These are phyloP conservation scores for Bicyclus anynana DNA, from an alignment of 1,140 invertebrate genomes.

Conservation along the genomic window DNA sequence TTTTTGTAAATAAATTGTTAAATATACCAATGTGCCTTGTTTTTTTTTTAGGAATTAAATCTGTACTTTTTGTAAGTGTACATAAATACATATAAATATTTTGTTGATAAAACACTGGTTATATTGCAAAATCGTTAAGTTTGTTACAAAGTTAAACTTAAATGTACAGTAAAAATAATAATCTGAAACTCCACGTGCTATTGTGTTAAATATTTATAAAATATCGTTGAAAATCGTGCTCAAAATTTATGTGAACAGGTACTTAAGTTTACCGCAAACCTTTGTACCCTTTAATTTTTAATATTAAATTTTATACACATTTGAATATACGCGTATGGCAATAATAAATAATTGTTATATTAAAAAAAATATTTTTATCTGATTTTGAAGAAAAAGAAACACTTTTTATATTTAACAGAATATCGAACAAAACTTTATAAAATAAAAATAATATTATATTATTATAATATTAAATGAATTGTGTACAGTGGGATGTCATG, in stretches of 20 bases:
- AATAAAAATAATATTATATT: constrained; percentile 4
- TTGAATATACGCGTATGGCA: not conserved
- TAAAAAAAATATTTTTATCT: not conserved
- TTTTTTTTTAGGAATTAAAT: constrained; percentile 1
- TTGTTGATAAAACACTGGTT: constrained; percentile 6
- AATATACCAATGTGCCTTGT: constrained; percentile 42
- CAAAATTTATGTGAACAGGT: constrained; percentile 4
- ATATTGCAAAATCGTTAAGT: constrained; percentile 7
- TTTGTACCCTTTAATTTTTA: not conserved
- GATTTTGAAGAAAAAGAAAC: not conserved
- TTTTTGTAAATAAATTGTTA: constrained; percentile 39
- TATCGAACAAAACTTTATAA: constrained; percentile 27
- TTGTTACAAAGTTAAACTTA: constrained; percentile 6
- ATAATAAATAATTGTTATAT: not conserved
- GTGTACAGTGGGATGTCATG: constrained; percentile 18
- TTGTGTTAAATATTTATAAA: not conserved
- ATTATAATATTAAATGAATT: constrained; percentile 26
- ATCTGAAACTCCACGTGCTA: too few species aligned
- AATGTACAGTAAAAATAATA: not conserved
- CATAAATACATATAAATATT: not conserved
- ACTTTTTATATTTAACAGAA: constrained; percentile 6
- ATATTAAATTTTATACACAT: not conserved
- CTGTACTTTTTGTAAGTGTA: constrained; percentile 2
- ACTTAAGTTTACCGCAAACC: constrained; percentile 1
- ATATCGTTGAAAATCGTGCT: constrained; percentile 1